phyloP scores from a whole-genome alignment of 2,888 invertebrate genomes.

The Gerosis bhagava region DNA sequence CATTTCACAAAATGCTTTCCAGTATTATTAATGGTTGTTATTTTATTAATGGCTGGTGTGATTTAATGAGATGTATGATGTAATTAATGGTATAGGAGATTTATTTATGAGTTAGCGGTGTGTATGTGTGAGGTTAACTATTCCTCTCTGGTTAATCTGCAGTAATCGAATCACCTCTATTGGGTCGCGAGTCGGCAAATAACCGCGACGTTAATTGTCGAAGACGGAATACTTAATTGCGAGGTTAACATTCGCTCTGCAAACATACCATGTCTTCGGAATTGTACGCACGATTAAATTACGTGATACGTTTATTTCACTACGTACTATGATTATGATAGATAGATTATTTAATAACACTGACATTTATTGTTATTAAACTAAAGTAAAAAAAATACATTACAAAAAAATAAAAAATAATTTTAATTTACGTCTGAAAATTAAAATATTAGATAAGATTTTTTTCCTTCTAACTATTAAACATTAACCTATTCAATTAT shows the following conservation, averaged over 20 bases:
- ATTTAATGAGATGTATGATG: slow-evolving; percentile 30
- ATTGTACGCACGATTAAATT: slow-evolving; percentile 27
- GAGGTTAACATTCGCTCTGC: slow-evolving; percentile 38
- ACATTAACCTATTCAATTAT: too few relatives aligned
- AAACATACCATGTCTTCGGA: slow-evolving; percentile 24
- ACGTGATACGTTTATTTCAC: not conserved
- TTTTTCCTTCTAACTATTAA: too few relatives aligned
- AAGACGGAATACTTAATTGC: slow-evolving; percentile 61
- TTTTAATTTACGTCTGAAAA: too few relatives aligned
- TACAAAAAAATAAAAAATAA: too few relatives aligned
- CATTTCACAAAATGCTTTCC: slow-evolving; percentile 82
- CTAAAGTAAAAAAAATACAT: too few relatives aligned
- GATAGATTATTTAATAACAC: too few relatives aligned
- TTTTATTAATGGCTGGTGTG: slow-evolving; percentile 32
- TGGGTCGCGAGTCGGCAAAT: slow-evolving; percentile 53
- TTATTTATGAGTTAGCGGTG: slow-evolving; percentile 37
- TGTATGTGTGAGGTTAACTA: slow-evolving; percentile 37
- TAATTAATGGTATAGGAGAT: slow-evolving; percentile 25
- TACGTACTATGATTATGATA: too few relatives aligned
- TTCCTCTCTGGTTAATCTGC: slow-evolving; percentile 48
- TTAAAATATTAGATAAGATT: too few relatives aligned
- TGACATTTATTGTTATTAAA: too few relatives aligned
- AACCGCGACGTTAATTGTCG: slow-evolving; percentile 54
- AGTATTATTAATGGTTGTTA: too few relatives aligned
- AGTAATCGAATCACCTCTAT: slow-evolving; percentile 58